phyloP scores from a whole-genome alignment of 2,113 vertebrate genomes.

The Perccottus glenii region DNA sequence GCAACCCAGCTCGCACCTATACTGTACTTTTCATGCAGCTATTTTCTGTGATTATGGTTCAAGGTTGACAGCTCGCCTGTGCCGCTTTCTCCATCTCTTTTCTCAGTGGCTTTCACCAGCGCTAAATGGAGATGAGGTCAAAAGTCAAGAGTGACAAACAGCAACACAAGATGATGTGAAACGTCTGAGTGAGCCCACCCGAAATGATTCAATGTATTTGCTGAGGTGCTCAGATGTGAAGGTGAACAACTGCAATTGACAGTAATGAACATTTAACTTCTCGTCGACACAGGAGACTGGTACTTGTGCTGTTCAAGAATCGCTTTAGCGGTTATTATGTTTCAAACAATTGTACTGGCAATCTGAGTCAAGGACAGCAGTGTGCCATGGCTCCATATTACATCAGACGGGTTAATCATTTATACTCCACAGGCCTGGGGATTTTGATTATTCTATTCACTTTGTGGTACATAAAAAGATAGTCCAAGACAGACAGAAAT shows the following conservation, averaged over 20 bases:
- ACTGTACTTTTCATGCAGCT: not conserved
- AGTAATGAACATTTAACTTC: no score
- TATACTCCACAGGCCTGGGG: no score
- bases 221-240: not conserved
- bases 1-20: not conserved
- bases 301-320: no score
- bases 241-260: not conserved
- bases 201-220: not conserved
- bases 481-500: no score
- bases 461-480: no score
- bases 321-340: no score
- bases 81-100: constrained; percentile 19
- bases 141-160: constrained; percentile 18
- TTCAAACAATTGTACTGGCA: no score
- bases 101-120: not conserved
- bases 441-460: no score
- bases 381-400: no score
- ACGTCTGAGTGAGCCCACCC: not conserved
- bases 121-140: constrained; percentile 5
- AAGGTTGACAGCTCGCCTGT: constrained; percentile 15
- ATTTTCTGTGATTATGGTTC: constrained; percentile 8
- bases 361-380: no score
- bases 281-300: no score
- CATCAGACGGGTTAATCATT: no score
- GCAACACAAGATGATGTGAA: not conserved